phyloP scores from a whole-genome alignment of 2,888 invertebrate genomes.

The Agriopis aurantiaria region DNA sequence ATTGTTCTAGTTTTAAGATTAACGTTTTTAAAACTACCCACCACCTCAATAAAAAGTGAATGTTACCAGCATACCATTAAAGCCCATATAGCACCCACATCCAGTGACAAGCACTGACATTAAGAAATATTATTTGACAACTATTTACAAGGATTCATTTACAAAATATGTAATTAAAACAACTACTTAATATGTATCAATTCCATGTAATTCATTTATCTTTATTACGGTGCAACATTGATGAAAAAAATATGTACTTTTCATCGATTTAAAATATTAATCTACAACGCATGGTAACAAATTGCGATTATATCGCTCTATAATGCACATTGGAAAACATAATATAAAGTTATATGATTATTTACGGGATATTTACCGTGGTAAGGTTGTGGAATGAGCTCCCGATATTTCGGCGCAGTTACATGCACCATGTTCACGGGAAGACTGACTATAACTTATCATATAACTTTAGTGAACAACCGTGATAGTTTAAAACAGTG shows the following conservation, averaged over 20 bases:
- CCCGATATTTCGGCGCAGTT: too few relatives aligned
- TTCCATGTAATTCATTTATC: slow-evolving; percentile 6
- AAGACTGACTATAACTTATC: too few relatives aligned
- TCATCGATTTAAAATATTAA: slow-evolving; percentile 1
- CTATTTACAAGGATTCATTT: slow-evolving; percentile 21
- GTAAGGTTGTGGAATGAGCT: too few relatives aligned
- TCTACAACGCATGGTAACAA: neutral
- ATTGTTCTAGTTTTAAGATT: neutral
- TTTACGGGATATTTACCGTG: too few relatives aligned
- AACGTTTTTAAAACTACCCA: slow-evolving; percentile 1
- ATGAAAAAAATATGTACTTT: slow-evolving; percentile 17
- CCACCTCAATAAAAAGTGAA: slow-evolving; percentile 9
- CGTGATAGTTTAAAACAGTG: too few relatives aligned
- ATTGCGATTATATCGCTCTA: slow-evolving; percentile 1
- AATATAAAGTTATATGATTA: too few relatives aligned
- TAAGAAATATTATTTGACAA: slow-evolving; percentile 15
- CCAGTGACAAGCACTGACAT: slow-evolving; percentile 27
- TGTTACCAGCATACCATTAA: slow-evolving; percentile 10
- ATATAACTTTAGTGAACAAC: too few relatives aligned
- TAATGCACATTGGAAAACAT: neutral
- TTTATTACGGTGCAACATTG: slow-evolving; percentile 1
- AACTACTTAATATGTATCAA: slow-evolving; percentile 6
- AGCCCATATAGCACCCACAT: slow-evolving; percentile 9
- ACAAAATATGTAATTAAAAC: slow-evolving; percentile 14
- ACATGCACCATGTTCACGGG: too few relatives aligned